Evolutionary conservation across 2,113 vertebrate genomes (phyloP).

Genomic region (Glaucidium brasilianum): DNA sequence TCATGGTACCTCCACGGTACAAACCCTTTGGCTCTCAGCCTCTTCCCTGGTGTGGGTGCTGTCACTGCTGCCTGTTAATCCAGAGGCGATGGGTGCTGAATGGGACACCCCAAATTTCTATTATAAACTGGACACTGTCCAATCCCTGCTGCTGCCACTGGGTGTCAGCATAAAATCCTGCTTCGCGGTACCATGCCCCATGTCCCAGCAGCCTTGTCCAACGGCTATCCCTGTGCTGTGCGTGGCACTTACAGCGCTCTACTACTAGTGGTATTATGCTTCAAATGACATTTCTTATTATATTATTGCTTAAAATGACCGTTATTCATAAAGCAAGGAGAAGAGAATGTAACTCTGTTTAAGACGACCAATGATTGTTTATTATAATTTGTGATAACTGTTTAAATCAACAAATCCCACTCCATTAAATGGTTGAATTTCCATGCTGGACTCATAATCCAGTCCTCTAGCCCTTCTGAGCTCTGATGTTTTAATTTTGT

Average conservation of each 20-base stretch:
- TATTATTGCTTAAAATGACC: background rate
- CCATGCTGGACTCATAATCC: accelerated
- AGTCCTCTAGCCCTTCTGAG: background rate
- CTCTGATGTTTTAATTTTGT: background rate
- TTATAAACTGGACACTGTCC: accelerated
- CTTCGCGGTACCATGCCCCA: accelerated
- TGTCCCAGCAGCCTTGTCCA: background rate
- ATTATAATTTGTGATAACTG: accelerated
- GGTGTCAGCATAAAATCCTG: background rate
- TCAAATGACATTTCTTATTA: background rate
- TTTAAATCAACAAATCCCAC: background rate
- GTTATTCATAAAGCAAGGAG: background rate
- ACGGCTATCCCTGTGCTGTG: background rate
- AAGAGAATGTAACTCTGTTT: background rate
- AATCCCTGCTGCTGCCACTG: background rate
- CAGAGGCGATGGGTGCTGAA: background rate
- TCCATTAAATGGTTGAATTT: background rate
- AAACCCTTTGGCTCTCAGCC: background rate
- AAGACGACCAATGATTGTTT: no score
- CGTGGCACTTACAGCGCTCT: accelerated
- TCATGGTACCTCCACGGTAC: background rate
- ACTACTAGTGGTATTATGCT: accelerated
- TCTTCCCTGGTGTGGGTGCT: background rate
- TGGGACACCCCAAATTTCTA: background rate
- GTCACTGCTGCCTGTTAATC: background rate